Evolutionary conservation across 2,113 vertebrate species (phyloP).

Genomic region (Amblyopsis rosae): DNA sequence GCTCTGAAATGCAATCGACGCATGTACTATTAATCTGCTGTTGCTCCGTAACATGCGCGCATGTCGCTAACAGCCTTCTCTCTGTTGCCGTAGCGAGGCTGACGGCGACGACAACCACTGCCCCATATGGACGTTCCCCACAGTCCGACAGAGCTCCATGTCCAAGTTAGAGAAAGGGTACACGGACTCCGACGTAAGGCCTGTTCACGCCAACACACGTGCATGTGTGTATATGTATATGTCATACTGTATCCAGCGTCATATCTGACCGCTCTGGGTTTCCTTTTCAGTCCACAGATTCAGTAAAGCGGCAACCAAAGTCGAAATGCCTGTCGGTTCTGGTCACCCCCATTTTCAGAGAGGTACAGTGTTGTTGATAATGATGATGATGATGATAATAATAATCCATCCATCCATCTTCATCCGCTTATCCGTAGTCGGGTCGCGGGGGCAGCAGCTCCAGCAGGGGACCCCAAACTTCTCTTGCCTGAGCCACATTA

Average conservation of each 20-base stretch:
- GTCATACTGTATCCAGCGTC: no score
- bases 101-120: slow-evolving; percentile 88
- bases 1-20: no score
- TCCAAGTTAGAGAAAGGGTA: slow-evolving; percentile 89
- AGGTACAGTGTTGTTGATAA: slow-evolving; percentile 76
- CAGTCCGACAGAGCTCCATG: slow-evolving; percentile 86
- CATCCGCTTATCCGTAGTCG: no score
- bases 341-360: slow-evolving; percentile 93
- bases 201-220: not conserved
- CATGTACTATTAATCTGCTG: no score
- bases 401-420: not conserved
- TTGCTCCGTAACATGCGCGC: no score
- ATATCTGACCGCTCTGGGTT: slow-evolving; percentile 6
- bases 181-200: slow-evolving; percentile 78
- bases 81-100: slow-evolving; percentile 80
- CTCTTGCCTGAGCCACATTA: no score
- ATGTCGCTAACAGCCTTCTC: not conserved
- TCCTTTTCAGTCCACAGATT: slow-evolving; percentile 74
- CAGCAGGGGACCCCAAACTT: no score
- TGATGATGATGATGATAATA: not conserved
- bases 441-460: no score
- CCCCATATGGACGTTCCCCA: slow-evolving; percentile 94
- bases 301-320: slow-evolving; percentile 90
- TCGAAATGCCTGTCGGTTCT: slow-evolving; percentile 92
- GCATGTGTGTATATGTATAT: no score